phyloP scores from a whole-genome alignment of 2,888 invertebrate species.

The Synanthedon vespiformis region DNA sequence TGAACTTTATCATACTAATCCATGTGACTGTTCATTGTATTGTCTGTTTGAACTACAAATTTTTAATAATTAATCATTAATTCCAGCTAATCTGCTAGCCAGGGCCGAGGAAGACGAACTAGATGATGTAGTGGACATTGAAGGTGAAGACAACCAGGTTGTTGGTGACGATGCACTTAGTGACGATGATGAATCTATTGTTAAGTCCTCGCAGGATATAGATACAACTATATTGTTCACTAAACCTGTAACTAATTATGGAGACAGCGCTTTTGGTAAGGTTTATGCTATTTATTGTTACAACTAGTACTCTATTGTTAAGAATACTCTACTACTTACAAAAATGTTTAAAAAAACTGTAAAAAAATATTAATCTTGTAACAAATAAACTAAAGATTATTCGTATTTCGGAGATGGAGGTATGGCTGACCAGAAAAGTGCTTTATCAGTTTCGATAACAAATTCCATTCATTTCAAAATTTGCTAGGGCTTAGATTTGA shows the following conservation, averaged over 20 bases:
- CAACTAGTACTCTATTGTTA: constrained; percentile 1
- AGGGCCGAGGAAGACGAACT: constrained; percentile 77
- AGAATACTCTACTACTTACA: constrained; percentile 1
- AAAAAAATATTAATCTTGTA: too few species aligned
- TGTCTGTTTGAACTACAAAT: too few species aligned
- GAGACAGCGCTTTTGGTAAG: constrained; percentile 76
- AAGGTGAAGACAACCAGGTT: constrained; percentile 73
- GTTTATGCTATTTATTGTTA: background rate
- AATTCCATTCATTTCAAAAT: too few species aligned
- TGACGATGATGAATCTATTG: constrained; percentile 71
- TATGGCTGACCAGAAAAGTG: too few species aligned
- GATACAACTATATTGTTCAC: constrained; percentile 93
- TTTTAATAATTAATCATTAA: background rate
- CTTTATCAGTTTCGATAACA: too few species aligned
- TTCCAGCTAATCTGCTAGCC: constrained; percentile 62
- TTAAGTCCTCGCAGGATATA: constrained; percentile 87
- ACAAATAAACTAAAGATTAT: too few species aligned
- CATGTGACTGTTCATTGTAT: too few species aligned
- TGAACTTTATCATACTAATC: too few species aligned
- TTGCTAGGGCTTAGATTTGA: too few species aligned
- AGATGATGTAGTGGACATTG: constrained; percentile 78
- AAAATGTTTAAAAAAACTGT: background rate
- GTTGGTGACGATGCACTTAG: constrained; percentile 74
- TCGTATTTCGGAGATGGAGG: too few species aligned
- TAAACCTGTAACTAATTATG: constrained; percentile 75